Base-by-base conservation (phyloP, 2,888 invertebrate genomes). In the Lamellibrachia columna region DNA sequence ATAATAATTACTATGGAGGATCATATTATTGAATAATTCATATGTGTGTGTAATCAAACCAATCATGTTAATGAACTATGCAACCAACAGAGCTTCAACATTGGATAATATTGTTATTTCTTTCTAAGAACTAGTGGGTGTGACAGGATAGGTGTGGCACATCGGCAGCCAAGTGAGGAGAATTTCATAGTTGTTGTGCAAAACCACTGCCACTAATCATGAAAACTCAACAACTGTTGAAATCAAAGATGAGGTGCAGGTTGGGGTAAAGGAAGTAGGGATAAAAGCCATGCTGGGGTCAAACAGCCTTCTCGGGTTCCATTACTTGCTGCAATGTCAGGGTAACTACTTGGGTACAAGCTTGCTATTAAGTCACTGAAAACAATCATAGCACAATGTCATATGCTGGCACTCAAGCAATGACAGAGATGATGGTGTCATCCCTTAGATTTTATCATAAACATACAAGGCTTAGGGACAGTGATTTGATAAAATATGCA, bases 281-380 rank as follows among this genome's bases (percentile, higher is more conserved):
- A n/a, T 75, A 15, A 75, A 75, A 75, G 75, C 75, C 75, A 75
- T 75, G 75, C 75, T 75, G 75, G 75, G 75, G 75, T 75, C 75
- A 22, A 22, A 75, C 75, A 75, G 75, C 75, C 75, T 3, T 75
- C 75, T 75, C 75, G 75, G 75, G 75, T 75, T 75, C n/a, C 75
- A 4, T 75, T 75, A 15, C 75, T 15, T 22, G 75, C 75, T 75
- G 75, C 75, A 75, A 75, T 75, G 75, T 75, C n/a, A n/a, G 22
- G 11, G 60, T 75, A 75, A 22, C 75, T 75, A 75, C 40, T 0
- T 40, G 40, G 40, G 40, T 40, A 40, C 75, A 75, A 22, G 75
- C 75, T 22, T 75, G 75, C 75, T 1, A 75, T 75, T 75, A 22
- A 75, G n/a, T 75, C 22, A 22, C 22, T 22, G 22, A 75, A 75